phyloP scores from a whole-genome alignment of 2,797 vertebrate genomes.

The Chiloscyllium punctatum region DNA sequence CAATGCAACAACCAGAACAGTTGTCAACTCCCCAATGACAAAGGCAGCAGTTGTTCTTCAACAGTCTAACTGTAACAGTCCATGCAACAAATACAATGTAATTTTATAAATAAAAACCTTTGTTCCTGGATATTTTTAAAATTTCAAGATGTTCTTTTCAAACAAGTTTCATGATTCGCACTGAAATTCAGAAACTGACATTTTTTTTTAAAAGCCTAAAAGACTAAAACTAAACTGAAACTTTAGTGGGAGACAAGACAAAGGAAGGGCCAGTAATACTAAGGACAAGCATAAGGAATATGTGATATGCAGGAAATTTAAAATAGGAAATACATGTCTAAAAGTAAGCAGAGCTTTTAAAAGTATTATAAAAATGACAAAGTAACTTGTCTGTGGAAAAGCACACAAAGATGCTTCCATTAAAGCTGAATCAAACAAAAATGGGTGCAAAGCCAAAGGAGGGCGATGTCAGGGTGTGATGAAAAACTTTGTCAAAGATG shows the following conservation, averaged over 20 bases:
- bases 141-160: neutral
- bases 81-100: neutral
- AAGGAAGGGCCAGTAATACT: neutral
- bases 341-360: neutral
- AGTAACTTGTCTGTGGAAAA: neutral
- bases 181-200: neutral
- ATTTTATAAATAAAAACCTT: neutral
- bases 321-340: neutral
- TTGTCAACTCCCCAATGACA: conserved; percentile 5
- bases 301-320: neutral
- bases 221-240: neutral
- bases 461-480: neutral
- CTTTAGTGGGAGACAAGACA: neutral
- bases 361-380: neutral
- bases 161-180: neutral
- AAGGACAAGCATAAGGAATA: neutral
- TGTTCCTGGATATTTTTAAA: neutral
- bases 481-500: neutral
- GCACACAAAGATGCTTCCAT: neutral
- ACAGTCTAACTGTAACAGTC: neutral
- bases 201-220: neutral
- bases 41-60: conserved; percentile 6
- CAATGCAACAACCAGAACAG: neutral
- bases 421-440: conserved; percentile 26
- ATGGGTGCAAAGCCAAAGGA: neutral